These are phyloP conservation scores for Catostylus mosaicus DNA, from an alignment of 30 jellyfish, hydroid and myxozoan species.

Conservation along the genomic window DNA sequence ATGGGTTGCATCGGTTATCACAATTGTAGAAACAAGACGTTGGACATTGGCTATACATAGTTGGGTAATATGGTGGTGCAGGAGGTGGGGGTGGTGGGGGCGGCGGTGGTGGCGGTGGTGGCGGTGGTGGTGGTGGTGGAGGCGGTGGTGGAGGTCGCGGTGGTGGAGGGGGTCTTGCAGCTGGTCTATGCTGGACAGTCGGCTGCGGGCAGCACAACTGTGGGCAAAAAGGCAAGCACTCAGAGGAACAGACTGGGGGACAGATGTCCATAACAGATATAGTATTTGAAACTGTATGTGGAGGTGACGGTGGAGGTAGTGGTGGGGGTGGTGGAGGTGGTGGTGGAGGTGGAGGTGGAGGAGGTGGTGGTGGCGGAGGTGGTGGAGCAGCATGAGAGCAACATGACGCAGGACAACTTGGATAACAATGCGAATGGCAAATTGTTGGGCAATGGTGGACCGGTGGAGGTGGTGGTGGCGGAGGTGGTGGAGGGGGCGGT, in stretches of 20 bases:
- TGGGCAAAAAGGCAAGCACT: slow-evolving; percentile 79
- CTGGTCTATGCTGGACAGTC: slow-evolving; percentile 19
- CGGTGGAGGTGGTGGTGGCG: slow-evolving; percentile 71
- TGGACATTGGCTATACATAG: slow-evolving; percentile 44
- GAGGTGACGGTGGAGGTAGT: slow-evolving; percentile 48
- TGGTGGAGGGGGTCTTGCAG: slow-evolving; percentile 51
- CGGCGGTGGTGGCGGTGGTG: slow-evolving; percentile 85
- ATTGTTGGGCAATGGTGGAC: slow-evolving; percentile 74
- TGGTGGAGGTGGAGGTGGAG: slow-evolving; percentile 76
- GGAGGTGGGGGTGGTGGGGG: slow-evolving; percentile 89
- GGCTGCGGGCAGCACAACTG: slow-evolving; percentile 61
- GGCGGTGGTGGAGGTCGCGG: slow-evolving; percentile 56
- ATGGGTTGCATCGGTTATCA: slow-evolving; percentile 45
- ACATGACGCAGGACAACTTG: slow-evolving; percentile 79
- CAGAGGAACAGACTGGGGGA: slow-evolving; percentile 64
- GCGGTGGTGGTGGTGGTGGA: slow-evolving; percentile 89
- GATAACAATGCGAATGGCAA: slow-evolving; percentile 79
- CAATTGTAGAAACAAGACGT: slow-evolving; percentile 55
- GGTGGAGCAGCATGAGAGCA: slow-evolving; percentile 74
- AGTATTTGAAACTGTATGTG: slow-evolving; percentile 49
- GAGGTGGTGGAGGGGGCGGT: slow-evolving; percentile 65
- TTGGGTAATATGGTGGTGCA: slow-evolving; percentile 79
- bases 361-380: slow-evolving; percentile 79
- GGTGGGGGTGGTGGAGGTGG: slow-evolving; percentile 76
- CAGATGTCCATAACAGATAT: slow-evolving; percentile 78